Percentiles rank a stretch among this genome's conserved stretches.
These are phyloP conservation scores for Nymphalis c-album DNA, from an alignment of 2,888 invertebrate species.

Conservation along the genomic window DNA sequence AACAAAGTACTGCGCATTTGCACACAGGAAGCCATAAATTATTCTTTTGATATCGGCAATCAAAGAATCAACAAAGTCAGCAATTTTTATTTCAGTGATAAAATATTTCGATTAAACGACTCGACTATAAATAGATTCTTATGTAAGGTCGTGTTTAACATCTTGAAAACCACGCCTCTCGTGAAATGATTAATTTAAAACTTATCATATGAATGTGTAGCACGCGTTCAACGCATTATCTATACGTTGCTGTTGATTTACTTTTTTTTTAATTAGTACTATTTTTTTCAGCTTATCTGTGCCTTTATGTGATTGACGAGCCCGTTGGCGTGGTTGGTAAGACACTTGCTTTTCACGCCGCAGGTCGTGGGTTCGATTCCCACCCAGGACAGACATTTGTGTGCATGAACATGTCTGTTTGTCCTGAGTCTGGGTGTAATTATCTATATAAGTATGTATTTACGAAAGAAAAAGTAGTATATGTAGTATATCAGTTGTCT, in stretches of 20 bases:
- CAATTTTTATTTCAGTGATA: background rate
- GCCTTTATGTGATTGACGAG: background rate
- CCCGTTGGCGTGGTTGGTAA: no score
- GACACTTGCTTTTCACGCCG: no score
- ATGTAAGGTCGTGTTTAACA: background rate
- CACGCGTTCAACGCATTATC: constrained; percentile 2
- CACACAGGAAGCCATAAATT: constrained; percentile 2
- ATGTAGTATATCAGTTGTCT: no score
- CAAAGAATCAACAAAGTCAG: background rate
- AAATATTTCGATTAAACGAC: background rate
- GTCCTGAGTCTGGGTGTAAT: no score
- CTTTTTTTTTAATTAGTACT: background rate
- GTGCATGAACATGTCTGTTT: no score
- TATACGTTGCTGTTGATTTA: background rate
- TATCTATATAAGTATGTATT: no score
- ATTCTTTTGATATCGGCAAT: background rate
- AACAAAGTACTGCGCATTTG: background rate
- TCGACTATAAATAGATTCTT: background rate
- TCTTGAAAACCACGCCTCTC: background rate
- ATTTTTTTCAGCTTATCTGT: background rate
- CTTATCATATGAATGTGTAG: background rate
- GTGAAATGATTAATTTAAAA: background rate
- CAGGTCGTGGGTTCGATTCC: no score
- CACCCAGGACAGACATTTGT: no score
- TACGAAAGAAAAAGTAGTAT: no score